Conservation (phyloP, 2,113 vertebrate species). For the pig (Sus scrofa) region T2T-Sscrofa CM000814.6:77295001-77295500, state of each 20-base stretch:
- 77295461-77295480: background rate
- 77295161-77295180: slow-evolving; percentile 70
- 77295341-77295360: slow-evolving; percentile 65
- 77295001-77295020: background rate
- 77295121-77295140: background rate
- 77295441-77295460: background rate
- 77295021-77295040: background rate
- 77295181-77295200: slow-evolving; percentile 65
- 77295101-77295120: slow-evolving; percentile 31
- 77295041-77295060: background rate
- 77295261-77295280: slow-evolving; percentile 76
- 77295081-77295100: slow-evolving; percentile 47
- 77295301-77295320: slow-evolving; percentile 68
- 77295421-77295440: slow-evolving; percentile 55
- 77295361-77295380: slow-evolving; percentile 59
- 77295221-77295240: slow-evolving; percentile 71
- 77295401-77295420: slow-evolving; percentile 26
- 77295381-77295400: slow-evolving; percentile 62
- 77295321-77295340: slow-evolving; percentile 69
- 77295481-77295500: background rate
- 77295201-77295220: slow-evolving; percentile 73
- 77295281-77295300: slow-evolving; percentile 67
- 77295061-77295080: slow-evolving; percentile 5
- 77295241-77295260: slow-evolving; percentile 74
- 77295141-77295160: slow-evolving; percentile 62